Conservation (phyloP, 2,888 invertebrate genomes). For the Epistrophe eligans region DNA sequence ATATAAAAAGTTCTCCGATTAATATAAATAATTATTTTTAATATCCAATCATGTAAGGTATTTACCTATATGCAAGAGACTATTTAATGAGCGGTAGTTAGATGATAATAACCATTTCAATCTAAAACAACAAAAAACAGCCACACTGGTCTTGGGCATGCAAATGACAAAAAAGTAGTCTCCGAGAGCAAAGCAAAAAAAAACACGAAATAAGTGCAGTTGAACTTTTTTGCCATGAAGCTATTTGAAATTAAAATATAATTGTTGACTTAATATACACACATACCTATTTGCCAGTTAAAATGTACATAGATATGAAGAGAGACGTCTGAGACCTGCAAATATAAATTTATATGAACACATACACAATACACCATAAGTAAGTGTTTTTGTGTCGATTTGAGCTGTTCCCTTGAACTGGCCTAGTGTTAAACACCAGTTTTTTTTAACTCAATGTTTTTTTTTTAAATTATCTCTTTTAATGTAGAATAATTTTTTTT, state of each 20-base stretch:
- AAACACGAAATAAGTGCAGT: conserved; percentile 66
- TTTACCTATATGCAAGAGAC: background rate
- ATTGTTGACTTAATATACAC: conserved; percentile 67
- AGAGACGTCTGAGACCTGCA: conserved; percentile 44
- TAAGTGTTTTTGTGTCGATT: conserved; percentile 43
- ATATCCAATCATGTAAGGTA: background rate
- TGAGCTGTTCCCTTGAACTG: conserved; percentile 70
- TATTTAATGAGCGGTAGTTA: conserved; percentile 30
- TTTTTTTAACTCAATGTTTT: conserved; percentile 37
- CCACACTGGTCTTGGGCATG: conserved; percentile 31
- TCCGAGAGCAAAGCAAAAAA: conserved; percentile 23
- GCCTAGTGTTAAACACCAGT: conserved; percentile 51
- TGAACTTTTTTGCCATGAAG: conserved; percentile 68
- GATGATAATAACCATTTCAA: conserved; percentile 36
- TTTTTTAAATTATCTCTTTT: conserved; percentile 48
- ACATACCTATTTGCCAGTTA: conserved; percentile 49
- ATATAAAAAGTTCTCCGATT: conserved; percentile 5
- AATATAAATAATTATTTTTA: background rate
- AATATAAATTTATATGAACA: conserved; percentile 56
- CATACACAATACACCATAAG: conserved; percentile 11
- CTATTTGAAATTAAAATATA: conserved; percentile 73
- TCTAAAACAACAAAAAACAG: conserved; percentile 1
- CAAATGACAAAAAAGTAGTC: conserved; percentile 59
- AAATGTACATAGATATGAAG: conserved; percentile 41
- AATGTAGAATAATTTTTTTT: conserved; percentile 32